A percentile compares a stretch with the other conserved stretches of the same genome.
Evolutionary conservation across 2,888 invertebrate genomes (phyloP).

Genomic region (Parapristionchus giblindavisi): DNA sequence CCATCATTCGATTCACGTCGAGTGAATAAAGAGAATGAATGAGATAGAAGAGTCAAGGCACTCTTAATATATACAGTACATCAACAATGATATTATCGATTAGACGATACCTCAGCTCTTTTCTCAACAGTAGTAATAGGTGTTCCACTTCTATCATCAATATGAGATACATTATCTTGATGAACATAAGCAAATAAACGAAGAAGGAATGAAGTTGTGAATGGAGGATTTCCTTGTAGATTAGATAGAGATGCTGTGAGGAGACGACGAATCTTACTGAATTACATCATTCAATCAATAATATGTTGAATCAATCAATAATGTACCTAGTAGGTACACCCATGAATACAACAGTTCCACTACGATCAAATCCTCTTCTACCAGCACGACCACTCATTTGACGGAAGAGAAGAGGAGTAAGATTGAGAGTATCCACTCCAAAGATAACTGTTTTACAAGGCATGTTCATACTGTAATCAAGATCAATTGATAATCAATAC

Average conservation of each 20-base stretch:
- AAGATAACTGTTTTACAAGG: conserved; percentile 69
- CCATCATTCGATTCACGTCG: conserved; percentile 48
- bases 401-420: conserved; percentile 67
- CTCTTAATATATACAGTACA: no score
- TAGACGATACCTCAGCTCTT: conserved; percentile 42
- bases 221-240: conserved; percentile 67
- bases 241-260: conserved; percentile 66
- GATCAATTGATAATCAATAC: not conserved
- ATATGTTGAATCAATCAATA: not conserved
- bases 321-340: conserved; percentile 61
- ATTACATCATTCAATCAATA: not conserved
- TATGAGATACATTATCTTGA: conserved; percentile 47
- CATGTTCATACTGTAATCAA: conserved; percentile 67
- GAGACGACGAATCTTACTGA: conserved; percentile 67
- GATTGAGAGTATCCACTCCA: conserved; percentile 64
- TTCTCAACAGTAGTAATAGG: conserved; percentile 45
- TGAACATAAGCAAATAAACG: conserved; percentile 64
- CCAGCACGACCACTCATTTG: conserved; percentile 69
- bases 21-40: conserved; percentile 64
- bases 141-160: conserved; percentile 35
- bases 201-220: conserved; percentile 64
- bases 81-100: not conserved
- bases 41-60: conserved; percentile 59
- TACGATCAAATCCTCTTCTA: conserved; percentile 68
- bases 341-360: conserved; percentile 68